Evolutionary conservation across 92 coral and sea anemone genomes (phyloP).

Genomic region (Zoanthus sansibaricus): DNA sequence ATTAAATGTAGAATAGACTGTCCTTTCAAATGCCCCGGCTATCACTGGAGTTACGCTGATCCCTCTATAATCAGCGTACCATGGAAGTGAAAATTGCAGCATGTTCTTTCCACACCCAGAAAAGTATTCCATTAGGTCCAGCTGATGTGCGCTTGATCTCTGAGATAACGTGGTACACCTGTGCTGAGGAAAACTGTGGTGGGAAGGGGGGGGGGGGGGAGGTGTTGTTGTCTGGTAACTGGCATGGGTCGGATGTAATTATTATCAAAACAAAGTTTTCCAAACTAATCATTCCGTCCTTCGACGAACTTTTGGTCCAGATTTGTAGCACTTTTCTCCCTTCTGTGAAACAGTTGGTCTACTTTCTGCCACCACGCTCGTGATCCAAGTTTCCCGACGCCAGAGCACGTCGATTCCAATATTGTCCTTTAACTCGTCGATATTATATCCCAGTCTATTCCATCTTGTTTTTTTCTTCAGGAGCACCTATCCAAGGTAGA

Average conservation of each 20-base stretch:
- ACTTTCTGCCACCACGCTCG: constrained; percentile 61
- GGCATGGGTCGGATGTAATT: constrained; percentile 41
- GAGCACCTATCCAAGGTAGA: no score
- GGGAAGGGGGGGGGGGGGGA: no score
- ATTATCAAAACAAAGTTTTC: constrained; percentile 41
- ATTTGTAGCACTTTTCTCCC: background rate
- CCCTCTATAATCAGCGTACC: constrained; percentile 28
- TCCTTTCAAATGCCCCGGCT: no score
- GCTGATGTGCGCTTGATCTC: constrained; percentile 59
- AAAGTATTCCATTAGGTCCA: constrained; percentile 64
- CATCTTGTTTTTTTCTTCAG: no score
- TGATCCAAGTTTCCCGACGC: constrained; percentile 35
- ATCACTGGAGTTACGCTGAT: constrained; percentile 25
- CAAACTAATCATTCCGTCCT: constrained; percentile 44
- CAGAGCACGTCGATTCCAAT: constrained; percentile 26
- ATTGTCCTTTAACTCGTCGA: no score
- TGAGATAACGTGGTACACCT: constrained; percentile 56
- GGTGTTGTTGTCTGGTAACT: constrained; percentile 41
- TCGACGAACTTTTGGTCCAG: constrained; percentile 12
- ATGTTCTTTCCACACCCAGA: constrained; percentile 58
- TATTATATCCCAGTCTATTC: no score
- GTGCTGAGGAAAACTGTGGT: constrained; percentile 43
- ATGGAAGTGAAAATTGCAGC: constrained; percentile 44
- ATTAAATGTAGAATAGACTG: no score
- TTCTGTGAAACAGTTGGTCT: constrained; percentile 42